A percentile compares a stretch with the other conserved stretches of the same genome.
These are phyloP conservation scores for Zeugodacus cucurbitae DNA, from an alignment of 1,140 invertebrate genomes.

Conservation along the genomic window DNA sequence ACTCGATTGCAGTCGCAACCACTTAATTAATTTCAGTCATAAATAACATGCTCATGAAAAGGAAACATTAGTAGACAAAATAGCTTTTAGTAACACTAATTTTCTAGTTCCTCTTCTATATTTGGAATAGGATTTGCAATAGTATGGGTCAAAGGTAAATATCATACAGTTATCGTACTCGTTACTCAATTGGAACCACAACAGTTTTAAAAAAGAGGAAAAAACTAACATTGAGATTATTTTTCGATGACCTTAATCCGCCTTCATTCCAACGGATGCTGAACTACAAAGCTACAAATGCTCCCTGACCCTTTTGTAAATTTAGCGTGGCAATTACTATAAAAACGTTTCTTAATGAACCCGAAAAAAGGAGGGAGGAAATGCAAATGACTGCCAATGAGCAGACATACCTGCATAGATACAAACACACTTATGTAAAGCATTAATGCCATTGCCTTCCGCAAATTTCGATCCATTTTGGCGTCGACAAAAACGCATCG, in stretches of 20 bases:
- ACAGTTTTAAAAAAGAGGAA: too few species aligned
- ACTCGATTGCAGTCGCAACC: too few species aligned
- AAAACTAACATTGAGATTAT: not conserved
- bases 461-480: conserved; percentile 21
- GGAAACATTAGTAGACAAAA: too few species aligned
- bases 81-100: too few species aligned
- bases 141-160: too few species aligned
- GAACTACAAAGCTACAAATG: not conserved
- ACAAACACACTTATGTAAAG: not conserved
- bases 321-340: not conserved
- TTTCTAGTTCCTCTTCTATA: too few species aligned
- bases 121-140: too few species aligned
- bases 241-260: not conserved
- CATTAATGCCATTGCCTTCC: not conserved
- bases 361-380: not conserved
- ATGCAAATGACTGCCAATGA: not conserved
- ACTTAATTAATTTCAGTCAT: too few species aligned
- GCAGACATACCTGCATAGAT: not conserved
- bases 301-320: not conserved
- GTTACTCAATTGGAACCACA: too few species aligned
- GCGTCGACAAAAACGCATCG: not conserved
- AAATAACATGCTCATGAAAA: too few species aligned
- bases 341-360: not conserved
- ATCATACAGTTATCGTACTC: too few species aligned
- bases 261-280: not conserved